phyloP scores from a whole-genome alignment of 2,888 invertebrate genomes.

The Yponomeuta cagnagella region DNA sequence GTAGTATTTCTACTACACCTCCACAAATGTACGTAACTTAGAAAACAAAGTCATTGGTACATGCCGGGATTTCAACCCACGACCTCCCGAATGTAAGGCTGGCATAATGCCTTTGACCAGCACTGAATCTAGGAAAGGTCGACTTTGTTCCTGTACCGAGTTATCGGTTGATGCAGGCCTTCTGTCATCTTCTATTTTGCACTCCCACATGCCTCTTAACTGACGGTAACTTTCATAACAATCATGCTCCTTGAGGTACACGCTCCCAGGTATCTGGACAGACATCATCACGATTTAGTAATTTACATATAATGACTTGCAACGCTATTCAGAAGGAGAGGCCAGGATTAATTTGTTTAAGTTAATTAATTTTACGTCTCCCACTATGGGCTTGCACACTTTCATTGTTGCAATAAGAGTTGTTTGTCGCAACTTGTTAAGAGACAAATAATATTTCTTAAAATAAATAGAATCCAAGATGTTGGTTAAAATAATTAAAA shows the following conservation, averaged over 20 bases:
- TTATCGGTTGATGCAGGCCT: background rate
- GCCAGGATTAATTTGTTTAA: background rate
- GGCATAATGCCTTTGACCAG: too few species aligned
- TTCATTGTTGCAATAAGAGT: background rate
- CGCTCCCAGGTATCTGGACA: conserved; percentile 46
- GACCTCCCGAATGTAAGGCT: too few species aligned
- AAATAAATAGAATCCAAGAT: too few species aligned
- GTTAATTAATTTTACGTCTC: background rate
- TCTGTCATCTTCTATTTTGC: background rate
- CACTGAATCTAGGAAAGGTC: too few species aligned
- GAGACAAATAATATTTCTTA: too few species aligned
- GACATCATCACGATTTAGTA: conserved; percentile 52
- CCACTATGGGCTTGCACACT: background rate
- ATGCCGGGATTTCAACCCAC: too few species aligned
- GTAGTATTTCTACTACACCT: too few species aligned
- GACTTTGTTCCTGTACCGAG: background rate
- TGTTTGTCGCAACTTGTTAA: background rate
- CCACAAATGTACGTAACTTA: too few species aligned
- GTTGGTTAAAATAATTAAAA: too few species aligned
- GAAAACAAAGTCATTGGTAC: too few species aligned
- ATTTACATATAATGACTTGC: conserved; percentile 61
- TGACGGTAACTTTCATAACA: conserved; percentile 57
- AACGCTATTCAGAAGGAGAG: background rate
- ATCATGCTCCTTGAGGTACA: conserved; percentile 37
- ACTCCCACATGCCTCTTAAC: conserved; percentile 31